Evolutionary conservation across 1,140 invertebrate genomes (phyloP), one percentile per base, ranked within the genome.

Genomic region (Antheraea mylitta): DNA sequence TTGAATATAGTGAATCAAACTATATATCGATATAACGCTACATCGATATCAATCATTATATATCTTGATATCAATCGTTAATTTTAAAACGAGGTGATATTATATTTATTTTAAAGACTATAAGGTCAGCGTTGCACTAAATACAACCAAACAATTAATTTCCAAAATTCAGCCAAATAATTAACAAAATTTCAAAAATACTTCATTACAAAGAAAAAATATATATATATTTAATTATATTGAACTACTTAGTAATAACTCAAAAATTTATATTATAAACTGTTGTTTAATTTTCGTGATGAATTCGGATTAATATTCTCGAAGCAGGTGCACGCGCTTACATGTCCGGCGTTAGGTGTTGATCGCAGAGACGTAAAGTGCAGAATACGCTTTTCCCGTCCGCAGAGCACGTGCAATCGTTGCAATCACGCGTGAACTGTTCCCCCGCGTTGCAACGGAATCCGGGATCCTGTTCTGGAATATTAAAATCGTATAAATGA

Each of bases 361-460:
- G 63, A 18, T 91, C 87, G 68, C 92, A 93, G 45, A 89, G 69
- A 11, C 83, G 89, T 19, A 93, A 66, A 0, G 91, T 89, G 78
- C 92, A 93, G 72, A 92, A 93, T 4, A 88, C 80, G 60, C 85
- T 86, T 59, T 84, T 91, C 7, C 93, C 93, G 70, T 93, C 92
- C 8, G 91, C 89, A 2, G 92, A 91, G 70, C 93, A 94, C 0
- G 86, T 92, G 79, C 93, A 94, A 74, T 91, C 89, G 73, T 94
- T 94, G 74, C 93, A 94, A 42, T 86, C 88, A 0, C 85, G 81
- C 66, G 89, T 92, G 83, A 92, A 93, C 66, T 92, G 90, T 69
- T 93, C 89, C 16, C 92, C 93, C 3, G 93, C 91, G 67, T 89
- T 93, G 80, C 93, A 93, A n/a, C 91, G 86, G 76, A 92, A 93